These are phyloP conservation scores for Platycercus adscitus DNA, from an alignment of 2,113 vertebrate genomes.

Conservation along the genomic window DNA sequence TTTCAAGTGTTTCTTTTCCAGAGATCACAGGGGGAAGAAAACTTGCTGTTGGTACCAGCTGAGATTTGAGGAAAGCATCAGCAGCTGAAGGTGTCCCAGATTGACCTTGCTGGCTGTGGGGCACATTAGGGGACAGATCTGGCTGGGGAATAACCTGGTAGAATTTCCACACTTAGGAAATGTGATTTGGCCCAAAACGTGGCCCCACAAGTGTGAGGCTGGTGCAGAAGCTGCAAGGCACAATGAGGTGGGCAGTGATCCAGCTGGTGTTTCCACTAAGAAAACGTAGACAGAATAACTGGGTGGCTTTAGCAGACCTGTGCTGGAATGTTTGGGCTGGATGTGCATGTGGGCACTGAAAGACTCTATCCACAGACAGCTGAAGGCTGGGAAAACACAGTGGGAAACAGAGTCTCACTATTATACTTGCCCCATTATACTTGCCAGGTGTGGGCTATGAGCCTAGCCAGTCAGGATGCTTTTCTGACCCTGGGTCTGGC, in stretches of 20 bases:
- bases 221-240: background rate
- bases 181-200: rapidly evolving
- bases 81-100: background rate
- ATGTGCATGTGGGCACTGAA: background rate
- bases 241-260: background rate
- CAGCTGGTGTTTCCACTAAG: background rate
- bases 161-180: background rate
- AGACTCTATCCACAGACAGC: background rate
- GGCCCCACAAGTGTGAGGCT: background rate
- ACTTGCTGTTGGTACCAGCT: background rate
- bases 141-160: background rate
- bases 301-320: background rate
- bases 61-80: background rate
- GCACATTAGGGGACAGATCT: rapidly evolving
- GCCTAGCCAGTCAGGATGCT: background rate
- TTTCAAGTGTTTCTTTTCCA: background rate
- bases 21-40: background rate
- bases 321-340: background rate
- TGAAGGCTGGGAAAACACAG: background rate
- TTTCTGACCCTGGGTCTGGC: background rate
- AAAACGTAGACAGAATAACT: background rate
- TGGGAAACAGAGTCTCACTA: background rate
- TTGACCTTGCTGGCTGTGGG: background rate
- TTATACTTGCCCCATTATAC: background rate
- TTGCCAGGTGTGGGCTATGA: background rate